Evolutionary conservation across 1,140 invertebrate genomes (phyloP).

Genomic region (Galleria mellonella): DNA sequence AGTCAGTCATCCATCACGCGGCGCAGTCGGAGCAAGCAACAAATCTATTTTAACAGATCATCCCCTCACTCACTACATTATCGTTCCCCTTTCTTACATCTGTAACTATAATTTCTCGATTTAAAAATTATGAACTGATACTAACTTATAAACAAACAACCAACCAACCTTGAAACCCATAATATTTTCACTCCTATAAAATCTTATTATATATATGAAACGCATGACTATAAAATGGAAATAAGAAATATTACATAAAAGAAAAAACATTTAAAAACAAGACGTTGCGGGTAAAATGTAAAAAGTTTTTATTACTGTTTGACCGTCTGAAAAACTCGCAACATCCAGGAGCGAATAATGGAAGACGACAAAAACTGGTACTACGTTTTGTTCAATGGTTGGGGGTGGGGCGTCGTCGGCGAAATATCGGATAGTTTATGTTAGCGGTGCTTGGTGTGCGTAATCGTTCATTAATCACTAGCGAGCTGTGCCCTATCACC

Average conservation of each 20-base stretch:
- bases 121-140: no score
- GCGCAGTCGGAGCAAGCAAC: slow-evolving; percentile 47
- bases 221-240: no score
- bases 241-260: neutral
- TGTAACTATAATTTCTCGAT: slow-evolving; percentile 12
- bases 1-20: slow-evolving; percentile 54
- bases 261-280: no score
- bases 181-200: no score
- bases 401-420: slow-evolving; percentile 1
- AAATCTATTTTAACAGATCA: slow-evolving; percentile 65
- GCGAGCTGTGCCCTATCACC: slow-evolving; percentile 59
- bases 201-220: no score
- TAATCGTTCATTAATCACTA: slow-evolving; percentile 42
- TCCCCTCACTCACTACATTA: slow-evolving; percentile 56
- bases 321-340: no score
- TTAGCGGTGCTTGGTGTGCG: slow-evolving; percentile 28
- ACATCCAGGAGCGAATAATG: neutral
- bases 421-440: slow-evolving; percentile 50
- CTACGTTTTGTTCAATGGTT: neutral
- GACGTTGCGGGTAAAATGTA: no score
- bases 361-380: neutral
- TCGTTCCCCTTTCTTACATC: slow-evolving; percentile 35
- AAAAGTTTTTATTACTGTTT: no score
- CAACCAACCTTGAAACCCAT: no score
- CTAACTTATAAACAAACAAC: no score